Base-by-base conservation (phyloP, 2,797 vertebrate genomes). In the Clarias laeviceps region DNA sequence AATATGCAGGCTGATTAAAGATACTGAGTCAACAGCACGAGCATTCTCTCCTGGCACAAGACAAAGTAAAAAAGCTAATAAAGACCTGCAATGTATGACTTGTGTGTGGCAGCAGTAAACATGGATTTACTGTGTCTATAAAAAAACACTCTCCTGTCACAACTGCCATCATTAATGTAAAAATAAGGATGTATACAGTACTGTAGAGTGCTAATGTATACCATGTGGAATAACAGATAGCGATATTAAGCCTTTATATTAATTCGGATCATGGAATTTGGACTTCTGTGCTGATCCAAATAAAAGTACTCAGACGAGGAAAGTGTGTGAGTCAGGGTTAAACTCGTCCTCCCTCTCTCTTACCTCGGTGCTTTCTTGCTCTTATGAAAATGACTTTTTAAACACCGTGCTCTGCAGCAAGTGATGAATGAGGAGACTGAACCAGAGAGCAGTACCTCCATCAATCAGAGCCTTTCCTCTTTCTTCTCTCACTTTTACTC, bases 401-500 rank as follows among this genome's bases (percentile, higher is more conserved):
- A 91, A 91, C 69, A 85, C 82, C n/a, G 45, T 76, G 50, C 84
- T 87, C 84, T 82, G 82, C 84, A 82, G 85, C 37, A 82, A 85
- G 83, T 89, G 90, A 91, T 91, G 91, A 90, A 94, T 92, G 94
- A 87, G 80, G 29, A 32, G 84, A 86, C 83, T 76, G 78, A 77
- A 72, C 70, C 56, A n/a, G 56, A 82, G 82, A 86, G 82, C 82
- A 54, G 74, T 66, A 84, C 82, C 82, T 85, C 66, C 74, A 88
- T 88, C 86, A 76, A 86, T 90, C 89, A 88, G 20, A 79, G 76
- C 70, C 29, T 40, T 50, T 81, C 34, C 78, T 73, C 65, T 74
- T 64, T 59, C 62, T 74, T 80, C 73, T 80, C 24, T 54, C 40
- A 64, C 45, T 45, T 83, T 87, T 69, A 68, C 86, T 56, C 66